These are phyloP conservation scores for Drosophila burlai DNA, from an alignment of 1,140 invertebrate genomes.

Conservation along the genomic window DNA sequence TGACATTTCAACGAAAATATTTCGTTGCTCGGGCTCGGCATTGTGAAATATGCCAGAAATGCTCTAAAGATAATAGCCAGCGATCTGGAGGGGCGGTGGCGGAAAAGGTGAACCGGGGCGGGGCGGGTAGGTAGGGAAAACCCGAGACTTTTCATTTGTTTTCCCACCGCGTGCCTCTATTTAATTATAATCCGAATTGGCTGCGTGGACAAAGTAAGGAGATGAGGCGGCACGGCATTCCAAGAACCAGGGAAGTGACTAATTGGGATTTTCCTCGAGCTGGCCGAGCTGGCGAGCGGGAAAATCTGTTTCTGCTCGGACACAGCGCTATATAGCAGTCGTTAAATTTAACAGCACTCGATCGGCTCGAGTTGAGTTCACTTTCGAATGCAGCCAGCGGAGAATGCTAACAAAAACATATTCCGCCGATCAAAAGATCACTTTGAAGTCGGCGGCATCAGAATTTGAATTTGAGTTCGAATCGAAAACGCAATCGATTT, in stretches of 20 bases:
- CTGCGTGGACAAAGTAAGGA: conserved; percentile 55
- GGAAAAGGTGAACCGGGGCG: background rate
- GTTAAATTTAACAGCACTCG: conserved; percentile 39
- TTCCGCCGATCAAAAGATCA: conserved; percentile 54
- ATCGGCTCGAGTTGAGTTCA: conserved; percentile 49
- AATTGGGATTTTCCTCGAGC: conserved; percentile 74
- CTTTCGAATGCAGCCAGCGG: conserved; percentile 46
- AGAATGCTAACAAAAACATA: conserved; percentile 47
- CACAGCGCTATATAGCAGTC: conserved; percentile 4
- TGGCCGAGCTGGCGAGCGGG: background rate
- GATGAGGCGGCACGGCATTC: conserved; percentile 41
- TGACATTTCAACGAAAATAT: conserved; percentile 79
- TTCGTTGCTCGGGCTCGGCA: conserved; percentile 57
- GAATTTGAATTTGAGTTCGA: conserved; percentile 1
- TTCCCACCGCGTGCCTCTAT: conserved; percentile 35
- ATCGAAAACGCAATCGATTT: conserved; percentile 6
- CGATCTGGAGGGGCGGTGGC: background rate
- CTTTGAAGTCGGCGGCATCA: conserved; percentile 49
- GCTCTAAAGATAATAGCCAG: conserved; percentile 58
- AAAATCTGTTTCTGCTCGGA: conserved; percentile 19
- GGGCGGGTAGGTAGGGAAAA: conserved; percentile 20
- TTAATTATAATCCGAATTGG: conserved; percentile 58
- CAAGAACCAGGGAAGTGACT: conserved; percentile 56
- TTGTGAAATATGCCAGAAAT: conserved; percentile 79
- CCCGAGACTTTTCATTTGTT: conserved; percentile 27